These are phyloP conservation scores for Choloepus hoffmanni DNA, from an alignment of 2,113 vertebrate species.

Conservation along the genomic window DNA sequence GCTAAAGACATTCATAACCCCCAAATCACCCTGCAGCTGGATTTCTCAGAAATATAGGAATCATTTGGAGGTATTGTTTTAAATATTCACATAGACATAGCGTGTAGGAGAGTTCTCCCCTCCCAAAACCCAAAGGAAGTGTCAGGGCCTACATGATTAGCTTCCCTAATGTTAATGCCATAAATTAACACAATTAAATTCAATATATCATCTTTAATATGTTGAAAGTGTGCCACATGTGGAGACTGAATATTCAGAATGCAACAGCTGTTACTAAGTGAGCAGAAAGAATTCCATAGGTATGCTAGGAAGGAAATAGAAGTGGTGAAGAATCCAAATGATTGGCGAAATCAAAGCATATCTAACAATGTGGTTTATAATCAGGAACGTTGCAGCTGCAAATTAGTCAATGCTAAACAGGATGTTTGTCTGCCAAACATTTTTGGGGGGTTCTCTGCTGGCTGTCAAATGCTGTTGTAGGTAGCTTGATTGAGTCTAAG, in stretches of 20 bases:
- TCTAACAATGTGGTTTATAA: background rate
- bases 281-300: background rate
- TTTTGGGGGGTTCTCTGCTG: background rate
- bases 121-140: background rate
- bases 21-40: background rate
- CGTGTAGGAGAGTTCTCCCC: background rate
- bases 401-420: background rate
- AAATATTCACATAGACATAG: background rate
- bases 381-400: background rate
- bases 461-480: background rate
- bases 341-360: background rate
- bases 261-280: background rate
- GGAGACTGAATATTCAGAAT: constrained; percentile 24
- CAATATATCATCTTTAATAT: background rate
- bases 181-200: background rate
- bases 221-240: background rate
- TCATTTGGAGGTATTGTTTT: background rate
- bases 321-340: background rate
- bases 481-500: background rate
- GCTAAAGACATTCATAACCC: background rate
- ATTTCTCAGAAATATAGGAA: background rate
- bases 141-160: background rate
- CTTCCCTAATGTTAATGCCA: background rate
- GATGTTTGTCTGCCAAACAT: background rate
- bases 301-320: background rate